Evolutionary conservation across 2,797 vertebrate species (phyloP), one percentile per base, ranked within the genome.

Genomic region (Helicolenus hilgendorfi): DNA sequence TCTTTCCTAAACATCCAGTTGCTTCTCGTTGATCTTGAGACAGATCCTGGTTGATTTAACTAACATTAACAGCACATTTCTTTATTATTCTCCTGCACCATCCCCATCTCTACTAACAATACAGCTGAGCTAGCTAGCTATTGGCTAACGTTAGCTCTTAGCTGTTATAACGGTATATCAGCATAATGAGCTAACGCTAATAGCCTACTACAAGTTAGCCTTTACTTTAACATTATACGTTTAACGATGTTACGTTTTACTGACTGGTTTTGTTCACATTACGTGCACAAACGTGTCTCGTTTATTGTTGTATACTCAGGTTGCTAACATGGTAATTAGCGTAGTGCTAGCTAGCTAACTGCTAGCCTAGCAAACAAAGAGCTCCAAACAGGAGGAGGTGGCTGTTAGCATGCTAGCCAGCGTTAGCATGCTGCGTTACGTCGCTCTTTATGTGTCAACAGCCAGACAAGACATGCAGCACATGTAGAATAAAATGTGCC

Each of bases 291-390:
- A 72, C 6, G 1, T 10, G 1, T 8, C 3, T 10, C 3, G 2
- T 29, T 0, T 29, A 0, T 18, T 11, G 2, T 41, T 41, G 20
- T 1, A n/a, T 45, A 13, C 7, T 41, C 29, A 0, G 38, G 10
- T 35, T 70, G 49, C 27, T 77, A 5, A 1, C 15, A 69, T 72
- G 20, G 20, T 41, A 74, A 63, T 79, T 77, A 82, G 77, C 81
- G 18, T 53, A 45, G 22, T 8, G 73, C 81, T 89, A 86, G 65
- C 89, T 56, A 49, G 45, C 45, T 49, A 41, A 41, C 15, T 63
- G 79, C 86, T 89, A 41, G 88, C 94, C 90, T 96, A 95, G 94
- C 95, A 95, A 96, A 98, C 97, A 98, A 98, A 98, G 97, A 94
- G 96, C 96, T 96, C 92, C 93, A 92, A 90, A 89, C 91, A 84